phyloP scores from a whole-genome alignment of 2,888 invertebrate species.

The Synergus japonicus region DNA sequence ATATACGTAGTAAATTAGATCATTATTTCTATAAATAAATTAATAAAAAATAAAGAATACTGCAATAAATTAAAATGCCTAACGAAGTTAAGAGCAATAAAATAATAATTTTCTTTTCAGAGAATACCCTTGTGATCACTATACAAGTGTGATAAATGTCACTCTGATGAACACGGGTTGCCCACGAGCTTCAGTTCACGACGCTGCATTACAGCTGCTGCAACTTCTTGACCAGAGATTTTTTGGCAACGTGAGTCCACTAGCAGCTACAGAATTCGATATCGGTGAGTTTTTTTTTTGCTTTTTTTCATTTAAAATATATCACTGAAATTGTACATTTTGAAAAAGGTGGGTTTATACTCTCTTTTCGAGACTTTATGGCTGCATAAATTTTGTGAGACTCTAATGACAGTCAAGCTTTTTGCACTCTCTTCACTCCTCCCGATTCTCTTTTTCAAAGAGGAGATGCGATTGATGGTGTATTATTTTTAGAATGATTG shows the following conservation, averaged over 20 bases:
- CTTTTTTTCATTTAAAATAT: not conserved
- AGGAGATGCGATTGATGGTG: slow-evolving; percentile 56
- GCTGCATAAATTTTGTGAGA: not conserved
- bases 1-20: not conserved
- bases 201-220: slow-evolving; percentile 94
- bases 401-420: not conserved
- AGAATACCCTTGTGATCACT: slow-evolving; percentile 98
- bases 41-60: not conserved
- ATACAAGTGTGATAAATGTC: slow-evolving; percentile 98
- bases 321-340: not conserved
- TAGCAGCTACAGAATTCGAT: slow-evolving; percentile 85
- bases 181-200: slow-evolving; percentile 93
- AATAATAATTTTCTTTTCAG: slow-evolving; percentile 78
- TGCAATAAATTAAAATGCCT: not conserved
- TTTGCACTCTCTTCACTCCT: slow-evolving; percentile 49
- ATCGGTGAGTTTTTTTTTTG: slow-evolving; percentile 80
- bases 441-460: slow-evolving; percentile 54
- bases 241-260: slow-evolving; percentile 89
- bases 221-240: slow-evolving; percentile 96
- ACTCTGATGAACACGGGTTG: slow-evolving; percentile 98
- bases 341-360: not conserved
- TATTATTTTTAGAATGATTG: slow-evolving; percentile 45
- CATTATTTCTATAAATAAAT: slow-evolving; percentile 4
- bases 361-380: not conserved
- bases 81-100: not conserved